Evolutionary conservation across 2,888 invertebrate species (phyloP).

Genomic region (Chaitophorus viminalis): DNA sequence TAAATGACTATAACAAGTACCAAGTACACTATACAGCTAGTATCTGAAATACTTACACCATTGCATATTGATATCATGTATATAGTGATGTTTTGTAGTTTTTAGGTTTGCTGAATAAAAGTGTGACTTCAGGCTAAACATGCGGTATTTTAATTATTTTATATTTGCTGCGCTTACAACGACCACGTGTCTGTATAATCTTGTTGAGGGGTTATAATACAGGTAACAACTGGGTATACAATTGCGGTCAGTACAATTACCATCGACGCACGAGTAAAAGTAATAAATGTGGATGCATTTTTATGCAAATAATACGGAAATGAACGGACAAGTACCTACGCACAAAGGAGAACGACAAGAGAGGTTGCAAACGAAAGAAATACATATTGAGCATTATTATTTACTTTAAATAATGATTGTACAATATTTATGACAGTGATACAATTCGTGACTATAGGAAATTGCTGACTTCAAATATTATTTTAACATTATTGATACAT

Average conservation of each 20-base stretch:
- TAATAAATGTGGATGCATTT: constrained; percentile 21
- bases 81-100: neutral
- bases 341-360: constrained; percentile 12
- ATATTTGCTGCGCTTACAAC: neutral
- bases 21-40: too few relatives aligned
- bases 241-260: neutral
- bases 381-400: neutral
- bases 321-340: neutral
- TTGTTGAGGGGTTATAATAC: neutral
- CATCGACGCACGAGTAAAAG: constrained; percentile 9
- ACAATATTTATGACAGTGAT: neutral
- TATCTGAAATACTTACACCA: too few relatives aligned
- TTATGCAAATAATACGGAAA: constrained; percentile 34
- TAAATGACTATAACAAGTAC: too few relatives aligned
- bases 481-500: neutral
- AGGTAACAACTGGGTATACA: neutral
- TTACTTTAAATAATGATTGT: neutral
- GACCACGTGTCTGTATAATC: neutral
- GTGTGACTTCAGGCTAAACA: too few relatives aligned
- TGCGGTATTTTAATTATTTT: neutral
- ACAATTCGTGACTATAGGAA: neutral
- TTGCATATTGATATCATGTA: neutral
- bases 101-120: neutral
- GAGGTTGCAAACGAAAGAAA: constrained; percentile 8
- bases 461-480: neutral